A percentile compares a stretch with the other conserved stretches of the same genome.
Conservation (phyloP, 2,113 vertebrate genomes). For the Toxotes chatareus region DNA sequence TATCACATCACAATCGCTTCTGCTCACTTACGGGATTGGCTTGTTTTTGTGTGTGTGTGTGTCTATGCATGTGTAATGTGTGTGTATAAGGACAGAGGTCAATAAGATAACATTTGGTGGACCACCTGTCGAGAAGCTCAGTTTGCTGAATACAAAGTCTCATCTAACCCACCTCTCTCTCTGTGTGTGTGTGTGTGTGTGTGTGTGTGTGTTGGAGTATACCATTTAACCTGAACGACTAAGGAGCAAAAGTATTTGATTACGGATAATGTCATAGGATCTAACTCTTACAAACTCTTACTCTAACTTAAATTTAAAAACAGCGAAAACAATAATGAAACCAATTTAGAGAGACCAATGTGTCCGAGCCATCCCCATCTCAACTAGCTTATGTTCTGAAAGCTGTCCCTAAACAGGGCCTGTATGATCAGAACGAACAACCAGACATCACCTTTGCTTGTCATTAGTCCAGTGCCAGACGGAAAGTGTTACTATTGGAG, state of each 20-base stretch:
- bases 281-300: neutral
- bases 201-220: constrained; percentile 35
- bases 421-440: neutral
- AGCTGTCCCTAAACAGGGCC: neutral
- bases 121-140: constrained; percentile 79
- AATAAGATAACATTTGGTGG: constrained; percentile 80
- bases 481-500: constrained; percentile 64
- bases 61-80: constrained; percentile 27
- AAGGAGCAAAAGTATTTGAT: constrained; percentile 70
- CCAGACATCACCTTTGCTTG: constrained; percentile 10
- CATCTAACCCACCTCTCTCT: constrained; percentile 59
- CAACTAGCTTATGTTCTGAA: neutral
- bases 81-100: constrained; percentile 71
- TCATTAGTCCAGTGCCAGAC: constrained; percentile 25
- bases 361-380: neutral
- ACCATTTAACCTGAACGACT: constrained; percentile 57
- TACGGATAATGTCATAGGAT: constrained; percentile 66
- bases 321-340: neutral
- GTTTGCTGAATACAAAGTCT: constrained; percentile 71
- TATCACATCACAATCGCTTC: constrained; percentile 46
- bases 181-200: constrained; percentile 43
- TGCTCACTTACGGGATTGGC: constrained; percentile 40
- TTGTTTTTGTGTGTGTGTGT: constrained; percentile 36
- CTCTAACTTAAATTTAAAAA: neutral
- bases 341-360: neutral